Evolutionary conservation across 2,888 invertebrate species (phyloP).

Genomic region (Cantharis flavilabris): DNA sequence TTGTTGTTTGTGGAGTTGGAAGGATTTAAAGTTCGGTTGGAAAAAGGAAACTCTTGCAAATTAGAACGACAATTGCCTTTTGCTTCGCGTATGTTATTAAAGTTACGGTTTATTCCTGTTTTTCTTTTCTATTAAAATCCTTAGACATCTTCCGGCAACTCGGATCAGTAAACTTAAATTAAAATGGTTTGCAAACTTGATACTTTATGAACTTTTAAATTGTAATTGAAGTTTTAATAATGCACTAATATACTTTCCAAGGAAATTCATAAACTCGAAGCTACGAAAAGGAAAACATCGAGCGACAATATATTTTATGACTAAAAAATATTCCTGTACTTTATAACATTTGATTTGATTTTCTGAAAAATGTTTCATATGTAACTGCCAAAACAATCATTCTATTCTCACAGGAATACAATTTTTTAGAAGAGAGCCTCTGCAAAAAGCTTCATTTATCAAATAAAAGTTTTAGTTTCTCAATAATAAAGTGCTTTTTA

Average conservation of each 20-base stretch:
- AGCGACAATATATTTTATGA: background rate
- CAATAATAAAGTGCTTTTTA: background rate
- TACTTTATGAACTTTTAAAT: background rate
- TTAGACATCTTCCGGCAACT: background rate
- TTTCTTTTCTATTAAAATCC: background rate
- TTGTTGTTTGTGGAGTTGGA: background rate
- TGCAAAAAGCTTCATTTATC: background rate
- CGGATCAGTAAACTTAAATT: background rate
- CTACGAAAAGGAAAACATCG: background rate
- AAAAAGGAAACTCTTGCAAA: background rate
- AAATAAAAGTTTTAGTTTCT: background rate
- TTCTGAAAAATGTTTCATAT: background rate
- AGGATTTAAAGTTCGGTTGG: background rate
- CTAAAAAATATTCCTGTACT: background rate
- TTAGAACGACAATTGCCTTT: background rate
- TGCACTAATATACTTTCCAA: background rate
- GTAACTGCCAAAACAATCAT: background rate
- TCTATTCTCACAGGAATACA: background rate
- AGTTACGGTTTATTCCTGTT: background rate
- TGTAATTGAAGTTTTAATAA: background rate
- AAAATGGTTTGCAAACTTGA: background rate
- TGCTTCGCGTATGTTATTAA: background rate
- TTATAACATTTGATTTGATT: background rate
- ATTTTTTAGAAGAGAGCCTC: background rate
- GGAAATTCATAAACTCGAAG: background rate